Percentiles rank a stretch among this genome's conserved stretches.
Evolutionary conservation across 30 jellyfish, hydroid and myxozoan genomes (phyloP).

Genomic region (Aurelia sp.): DNA sequence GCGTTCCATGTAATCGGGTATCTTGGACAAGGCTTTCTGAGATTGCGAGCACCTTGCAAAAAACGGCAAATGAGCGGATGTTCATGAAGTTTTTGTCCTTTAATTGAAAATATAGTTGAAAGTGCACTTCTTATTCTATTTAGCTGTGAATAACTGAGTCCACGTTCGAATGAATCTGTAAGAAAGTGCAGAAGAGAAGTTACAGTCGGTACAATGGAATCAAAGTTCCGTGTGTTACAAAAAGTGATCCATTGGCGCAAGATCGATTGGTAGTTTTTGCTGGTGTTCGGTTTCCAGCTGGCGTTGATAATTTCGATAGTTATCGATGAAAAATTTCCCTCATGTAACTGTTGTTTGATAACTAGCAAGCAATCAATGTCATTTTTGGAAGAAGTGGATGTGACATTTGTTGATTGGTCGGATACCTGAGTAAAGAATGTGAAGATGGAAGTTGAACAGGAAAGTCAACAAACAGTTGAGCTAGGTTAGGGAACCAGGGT

Average conservation of each 20-base stretch:
- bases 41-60: conserved; percentile 22
- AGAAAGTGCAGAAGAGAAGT: background rate
- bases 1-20: conserved; percentile 40
- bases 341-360: conserved; percentile 13
- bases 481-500: conserved; percentile 33
- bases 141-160: too few relatives aligned
- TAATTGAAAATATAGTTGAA: conserved; percentile 1
- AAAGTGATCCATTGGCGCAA: conserved; percentile 26
- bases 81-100: conserved; percentile 4
- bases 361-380: conserved; percentile 11
- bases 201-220: conserved; percentile 26
- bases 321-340: background rate
- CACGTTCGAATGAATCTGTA: too few relatives aligned
- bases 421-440: background rate
- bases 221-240: conserved; percentile 22
- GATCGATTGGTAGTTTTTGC: background rate
- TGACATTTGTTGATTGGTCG: conserved; percentile 2
- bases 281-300: conserved; percentile 26
- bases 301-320: conserved; percentile 23
- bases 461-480: background rate
- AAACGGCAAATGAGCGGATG: conserved; percentile 13
- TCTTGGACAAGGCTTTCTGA: conserved; percentile 1
- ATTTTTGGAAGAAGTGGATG: conserved; percentile 42
- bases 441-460: conserved; percentile 7
- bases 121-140: conserved; percentile 33